These are phyloP conservation scores for Aricia artaxerxes DNA, from an alignment of 2,888 invertebrate species.

Conservation along the genomic window DNA sequence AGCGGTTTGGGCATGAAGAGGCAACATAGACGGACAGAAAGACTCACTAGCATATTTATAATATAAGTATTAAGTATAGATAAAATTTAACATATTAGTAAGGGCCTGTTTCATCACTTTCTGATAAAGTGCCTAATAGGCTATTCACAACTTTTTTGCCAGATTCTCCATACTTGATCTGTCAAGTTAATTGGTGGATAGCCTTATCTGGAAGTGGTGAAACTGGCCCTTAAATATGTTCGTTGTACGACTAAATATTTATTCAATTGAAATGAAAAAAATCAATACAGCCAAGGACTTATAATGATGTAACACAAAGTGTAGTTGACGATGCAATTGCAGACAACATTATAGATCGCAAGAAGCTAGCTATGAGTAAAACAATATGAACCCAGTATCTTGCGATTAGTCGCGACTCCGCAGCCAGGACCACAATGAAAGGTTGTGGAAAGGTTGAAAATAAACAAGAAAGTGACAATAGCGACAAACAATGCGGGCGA, in stretches of 20 bases:
- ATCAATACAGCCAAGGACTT: background rate
- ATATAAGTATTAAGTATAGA: too few species aligned
- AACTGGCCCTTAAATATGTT: too few species aligned
- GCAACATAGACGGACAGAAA: too few species aligned
- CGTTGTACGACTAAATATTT: background rate
- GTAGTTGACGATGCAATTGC: background rate
- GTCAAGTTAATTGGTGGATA: too few species aligned
- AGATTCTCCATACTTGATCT: too few species aligned
- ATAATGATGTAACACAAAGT: background rate
- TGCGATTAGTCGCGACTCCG: slow-evolving; percentile 22
- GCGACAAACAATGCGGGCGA: slow-evolving; percentile 49
- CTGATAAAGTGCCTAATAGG: too few species aligned
- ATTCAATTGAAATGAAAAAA: background rate
- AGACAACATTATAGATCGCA: background rate
- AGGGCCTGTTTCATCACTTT: too few species aligned
- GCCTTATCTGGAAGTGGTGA: too few species aligned
- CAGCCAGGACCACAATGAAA: slow-evolving; percentile 50
- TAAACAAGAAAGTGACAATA: slow-evolving; percentile 52
- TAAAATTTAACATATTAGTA: background rate
- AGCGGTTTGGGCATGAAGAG: too few species aligned
- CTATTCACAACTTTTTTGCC: background rate
- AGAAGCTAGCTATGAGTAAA: slow-evolving; percentile 32
- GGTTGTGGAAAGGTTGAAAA: slow-evolving; percentile 47
- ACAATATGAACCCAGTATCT: slow-evolving; percentile 34
- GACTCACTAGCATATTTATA: too few species aligned